phyloP scores from a whole-genome alignment of 2,888 invertebrate species.

The Lamellibrachia columna region DNA sequence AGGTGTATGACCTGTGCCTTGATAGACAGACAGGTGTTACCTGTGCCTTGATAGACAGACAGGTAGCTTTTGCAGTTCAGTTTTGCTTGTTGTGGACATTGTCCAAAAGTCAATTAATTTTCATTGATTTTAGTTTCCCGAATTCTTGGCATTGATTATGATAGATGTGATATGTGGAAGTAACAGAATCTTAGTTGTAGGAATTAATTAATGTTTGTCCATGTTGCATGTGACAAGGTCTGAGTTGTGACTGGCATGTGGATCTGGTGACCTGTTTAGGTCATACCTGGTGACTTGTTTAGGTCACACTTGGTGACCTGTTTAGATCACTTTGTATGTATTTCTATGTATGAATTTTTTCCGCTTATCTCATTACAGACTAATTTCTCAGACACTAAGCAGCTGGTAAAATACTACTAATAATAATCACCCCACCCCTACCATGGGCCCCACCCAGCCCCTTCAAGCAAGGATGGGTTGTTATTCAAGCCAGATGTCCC shows the following conservation, averaged over 20 bases:
- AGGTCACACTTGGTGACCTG: background rate
- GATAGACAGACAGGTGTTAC: too few relatives aligned
- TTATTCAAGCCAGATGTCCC: too few relatives aligned
- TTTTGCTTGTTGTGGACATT: background rate
- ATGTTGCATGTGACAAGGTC: background rate
- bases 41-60: too few relatives aligned
- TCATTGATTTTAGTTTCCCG: background rate
- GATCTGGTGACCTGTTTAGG: background rate
- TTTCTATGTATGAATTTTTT: too few relatives aligned
- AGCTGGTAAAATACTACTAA: too few relatives aligned
- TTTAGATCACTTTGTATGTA: too few relatives aligned
- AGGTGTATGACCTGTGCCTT: too few relatives aligned
- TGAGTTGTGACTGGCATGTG: background rate
- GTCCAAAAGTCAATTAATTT: background rate
- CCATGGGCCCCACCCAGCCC: too few relatives aligned
- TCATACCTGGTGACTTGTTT: background rate
- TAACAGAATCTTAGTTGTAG: background rate
- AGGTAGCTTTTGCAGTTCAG: background rate
- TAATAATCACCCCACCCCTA: too few relatives aligned
- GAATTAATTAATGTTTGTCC: background rate
- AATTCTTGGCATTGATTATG: background rate
- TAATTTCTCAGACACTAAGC: too few relatives aligned
- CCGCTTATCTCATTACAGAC: too few relatives aligned
- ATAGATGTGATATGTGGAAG: background rate
- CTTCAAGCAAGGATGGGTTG: too few relatives aligned